Conservation (phyloP, 2,113 vertebrate species). For the Cnemophilus loriae region DNA sequence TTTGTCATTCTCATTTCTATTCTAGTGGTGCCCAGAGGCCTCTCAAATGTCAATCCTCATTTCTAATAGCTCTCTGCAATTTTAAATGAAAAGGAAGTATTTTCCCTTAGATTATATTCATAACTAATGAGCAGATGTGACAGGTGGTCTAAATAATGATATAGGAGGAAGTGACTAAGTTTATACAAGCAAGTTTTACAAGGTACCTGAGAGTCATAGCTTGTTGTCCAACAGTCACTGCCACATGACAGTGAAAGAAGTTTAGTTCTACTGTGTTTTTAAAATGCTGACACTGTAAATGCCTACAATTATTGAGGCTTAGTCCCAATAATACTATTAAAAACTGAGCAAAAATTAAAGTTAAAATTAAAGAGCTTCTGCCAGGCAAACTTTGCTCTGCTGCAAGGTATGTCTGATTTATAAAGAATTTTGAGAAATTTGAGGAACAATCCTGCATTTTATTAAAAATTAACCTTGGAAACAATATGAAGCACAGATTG, state of each 20-base stretch:
- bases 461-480: not conserved
- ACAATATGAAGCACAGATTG: not conserved
- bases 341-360: not conserved
- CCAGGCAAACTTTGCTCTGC: not conserved
- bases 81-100: not conserved
- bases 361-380: not conserved
- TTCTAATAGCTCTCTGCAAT: not conserved
- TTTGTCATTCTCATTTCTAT: constrained; percentile 7
- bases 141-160: constrained; percentile 20
- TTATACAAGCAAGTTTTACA: constrained; percentile 4
- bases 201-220: not conserved
- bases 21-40: not conserved
- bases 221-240: not conserved
- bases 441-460: not conserved
- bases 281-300: not conserved
- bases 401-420: not conserved
- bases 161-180: not conserved
- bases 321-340: not conserved
- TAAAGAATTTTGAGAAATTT: not conserved
- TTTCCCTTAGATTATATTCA: not conserved
- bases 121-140: constrained; percentile 10
- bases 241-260: not conserved
- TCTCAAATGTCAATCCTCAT: not conserved
- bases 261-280: not conserved
- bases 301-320: not conserved